phyloP scores from a whole-genome alignment of 2,797 vertebrate species.

The Pantherophis vulpinus region DNA sequence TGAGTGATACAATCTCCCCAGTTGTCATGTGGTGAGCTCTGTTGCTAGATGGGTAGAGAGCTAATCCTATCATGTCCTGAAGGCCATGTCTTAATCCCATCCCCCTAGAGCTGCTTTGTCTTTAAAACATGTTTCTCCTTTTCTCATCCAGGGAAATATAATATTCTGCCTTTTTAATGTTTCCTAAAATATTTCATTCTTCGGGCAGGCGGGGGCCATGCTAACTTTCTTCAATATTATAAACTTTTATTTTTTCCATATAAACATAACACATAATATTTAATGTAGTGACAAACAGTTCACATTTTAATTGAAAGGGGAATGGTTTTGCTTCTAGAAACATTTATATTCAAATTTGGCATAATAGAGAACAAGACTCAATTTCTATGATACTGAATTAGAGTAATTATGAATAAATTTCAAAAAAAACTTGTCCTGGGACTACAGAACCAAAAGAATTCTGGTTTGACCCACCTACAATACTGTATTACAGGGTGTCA shows the following conservation, averaged over 20 bases:
- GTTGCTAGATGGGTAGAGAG: too few relatives aligned
- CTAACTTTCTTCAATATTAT: background rate
- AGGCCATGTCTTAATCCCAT: too few relatives aligned
- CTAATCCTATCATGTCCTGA: too few relatives aligned
- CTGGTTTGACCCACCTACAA: background rate
- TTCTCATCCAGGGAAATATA: too few relatives aligned
- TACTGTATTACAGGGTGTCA: too few relatives aligned
- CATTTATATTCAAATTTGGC: background rate
- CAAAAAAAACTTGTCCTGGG: background rate
- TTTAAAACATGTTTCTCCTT: too few relatives aligned
- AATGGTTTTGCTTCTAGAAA: background rate
- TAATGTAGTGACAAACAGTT: background rate
- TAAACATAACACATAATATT: background rate
- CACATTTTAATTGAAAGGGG: background rate
- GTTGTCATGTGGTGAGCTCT: too few relatives aligned
- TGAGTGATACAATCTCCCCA: too few relatives aligned
- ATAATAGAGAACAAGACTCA: background rate
- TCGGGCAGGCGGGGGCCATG: too few relatives aligned
- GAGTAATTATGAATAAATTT: background rate
- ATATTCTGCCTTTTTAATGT: too few relatives aligned
- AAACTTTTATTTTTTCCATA: conserved; percentile 18
- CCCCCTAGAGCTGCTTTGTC: too few relatives aligned
- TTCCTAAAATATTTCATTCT: too few relatives aligned
- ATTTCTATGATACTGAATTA: background rate
- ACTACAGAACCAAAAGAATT: background rate